Evolutionary conservation across 1,140 invertebrate species (phyloP), one percentile per base, ranked within the genome.

Genomic region (Drosophila biarmipes): DNA sequence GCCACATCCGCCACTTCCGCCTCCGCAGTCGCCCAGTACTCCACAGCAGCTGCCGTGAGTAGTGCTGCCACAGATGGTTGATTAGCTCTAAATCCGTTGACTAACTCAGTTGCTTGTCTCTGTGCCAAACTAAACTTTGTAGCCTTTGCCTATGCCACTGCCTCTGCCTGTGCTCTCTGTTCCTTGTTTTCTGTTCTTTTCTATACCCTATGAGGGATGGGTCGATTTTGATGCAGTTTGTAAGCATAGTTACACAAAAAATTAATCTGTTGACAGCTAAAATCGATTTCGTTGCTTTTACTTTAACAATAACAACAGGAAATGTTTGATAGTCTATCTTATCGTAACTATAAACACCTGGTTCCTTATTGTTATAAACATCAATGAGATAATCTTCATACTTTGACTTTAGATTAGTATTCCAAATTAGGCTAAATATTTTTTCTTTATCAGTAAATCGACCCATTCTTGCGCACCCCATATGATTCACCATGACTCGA

Each of bases 11-110:
- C 43, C 27, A 17, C 58, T 19, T 51, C 63, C 53, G 62, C 67
- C 52, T 48, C 38, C 43, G 43, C 67, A 43, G 74, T 49, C 43
- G 59, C 67, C 52, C 53, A 72, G 59, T 84, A 89, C 79, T 89
- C 84, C 19, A 89, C 82, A 82, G 80, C 80, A 73, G 63, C 85
- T 38, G 76, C 72, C 84, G 90, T 91, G 90, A 91, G 90, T 91
- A 85, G 78, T 45, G 61, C 62, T 58, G 68, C 56, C 75, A 59
- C 15, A 15, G 40, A 15, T 19, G 55, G 61, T 49, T 78, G 24
- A 45, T 46, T 85, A 73, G 73, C 48, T 58, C 27, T n/a, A 78
- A 34, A 46, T 49, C 14, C 35, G 43, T 52, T 67, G 48, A 85
- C 82, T 86, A 86, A 86, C 38, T 35, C 38, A 38, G 38, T 54